Evolutionary conservation across 1,140 invertebrate species (phyloP), one percentile per base, ranked within the genome.

Genomic region (Eufriesea mexicana): DNA sequence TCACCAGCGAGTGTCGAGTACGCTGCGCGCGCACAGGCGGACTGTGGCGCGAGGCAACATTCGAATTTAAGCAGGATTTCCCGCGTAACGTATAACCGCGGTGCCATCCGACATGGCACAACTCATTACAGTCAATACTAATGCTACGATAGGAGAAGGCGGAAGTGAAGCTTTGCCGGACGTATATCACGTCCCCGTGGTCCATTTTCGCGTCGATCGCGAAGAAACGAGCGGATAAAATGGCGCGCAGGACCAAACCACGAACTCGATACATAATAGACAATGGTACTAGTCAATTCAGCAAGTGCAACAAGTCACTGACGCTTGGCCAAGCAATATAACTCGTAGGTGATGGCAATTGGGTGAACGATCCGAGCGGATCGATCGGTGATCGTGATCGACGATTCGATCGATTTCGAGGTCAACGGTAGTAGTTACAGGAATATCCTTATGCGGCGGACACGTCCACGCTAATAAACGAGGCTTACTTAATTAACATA

Each of bases 211-310:
- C 59, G 45, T 25, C 45, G 8, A 59, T 28, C 35, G 42, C 12
- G 57, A 47, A 10, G 12, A 6, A 23, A 57, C 49, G 12, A 75
- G 57, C 66, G 47, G 61, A 23, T 20, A 42, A 28, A 77, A 45
- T 64, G 67, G 57, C 72, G 55, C 23, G 47, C 9, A 57, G 23
- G 35, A 72, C 71, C 45, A 45, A 51, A 54, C 84, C 72, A 73
- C 57, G 62, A 70, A 61, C 73, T 18, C 66, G 76, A 70, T 35
- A 64, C 59, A 66, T 66, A 73, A 57, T 51, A 73, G 79, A 84
- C 81, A 77, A 87, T 84, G 83, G 35, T 91, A 89, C 88, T 91
- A 91, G 92, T 92, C 91, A 92, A 92, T 92, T 92, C 86, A 91
- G 28, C 51, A 82, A 90, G 85, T 89, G 88, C 78, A 89, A 90